These are phyloP conservation scores for Physella acuta DNA, from an alignment of 1,140 invertebrate genomes.

Conservation along the genomic window DNA sequence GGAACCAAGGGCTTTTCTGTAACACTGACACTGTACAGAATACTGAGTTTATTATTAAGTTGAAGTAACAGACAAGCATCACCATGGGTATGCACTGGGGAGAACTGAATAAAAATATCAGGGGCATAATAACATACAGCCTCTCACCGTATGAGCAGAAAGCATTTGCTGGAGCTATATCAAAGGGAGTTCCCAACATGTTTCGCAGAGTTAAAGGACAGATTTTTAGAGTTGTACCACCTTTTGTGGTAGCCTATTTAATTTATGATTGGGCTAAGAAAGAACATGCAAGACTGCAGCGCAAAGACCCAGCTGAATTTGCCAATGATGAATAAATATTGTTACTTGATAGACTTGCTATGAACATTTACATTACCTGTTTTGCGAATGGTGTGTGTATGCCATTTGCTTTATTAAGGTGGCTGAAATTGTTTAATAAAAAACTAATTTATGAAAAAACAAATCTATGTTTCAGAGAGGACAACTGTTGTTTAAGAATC, in stretches of 20 bases:
- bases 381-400: not conserved
- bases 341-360: not conserved
- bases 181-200: constrained; percentile 77
- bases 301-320: constrained; percentile 87
- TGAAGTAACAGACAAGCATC: no score
- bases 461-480: no score
- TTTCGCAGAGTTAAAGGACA: constrained; percentile 71
- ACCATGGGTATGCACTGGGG: constrained; percentile 74
- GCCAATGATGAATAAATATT: constrained; percentile 79
- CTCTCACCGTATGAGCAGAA: constrained; percentile 86
- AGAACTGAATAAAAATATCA: constrained; percentile 72
- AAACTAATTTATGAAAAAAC: no score
- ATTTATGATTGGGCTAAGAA: constrained; percentile 76
- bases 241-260: constrained; percentile 72
- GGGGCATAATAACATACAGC: constrained; percentile 80
- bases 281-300: constrained; percentile 66
- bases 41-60: no score
- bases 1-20: no score
- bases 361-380: not conserved
- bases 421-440: no score
- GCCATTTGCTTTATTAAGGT: no score
- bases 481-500: no score
- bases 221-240: constrained; percentile 73
- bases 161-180: constrained; percentile 76
- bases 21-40: no score